Base-by-base conservation (phyloP, 2,113 vertebrate species). In the Vulpes ferrilata region DNA sequence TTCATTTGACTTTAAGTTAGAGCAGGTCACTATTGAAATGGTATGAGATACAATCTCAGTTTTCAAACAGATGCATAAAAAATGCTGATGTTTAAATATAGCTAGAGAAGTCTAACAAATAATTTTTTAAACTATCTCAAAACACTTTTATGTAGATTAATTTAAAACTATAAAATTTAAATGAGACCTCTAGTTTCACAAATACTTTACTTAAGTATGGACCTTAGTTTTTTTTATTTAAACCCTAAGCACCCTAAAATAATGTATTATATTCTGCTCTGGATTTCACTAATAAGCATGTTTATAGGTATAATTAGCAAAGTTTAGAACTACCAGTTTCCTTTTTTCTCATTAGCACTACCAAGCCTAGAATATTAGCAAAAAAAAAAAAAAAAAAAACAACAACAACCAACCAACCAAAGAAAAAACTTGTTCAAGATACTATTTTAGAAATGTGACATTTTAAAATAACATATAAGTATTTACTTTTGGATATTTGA, bases 111-210 rank as follows among this genome's bases (percentile, higher is more conserved):
- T 92, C 12, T 59, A 84, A 69, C 9, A 62, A 60, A 67, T 23
- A 74, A 62, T 65, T 87, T 53, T 82, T 20, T 91, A 91, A 91
- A 62, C 23, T n/a, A 51, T 25, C 15, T 67, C 55, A 92, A 62
- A 74, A 92, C 20, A 32, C 43, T 94, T 57, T 64, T 74, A 35
- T 74, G 20, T 80, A 57, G 7, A 79, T 85, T 80, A 92, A 86
- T 80, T 90, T 79, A 60, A 87, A 96, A 51, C 51, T 84, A 57
- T 64, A 84, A 78, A 80, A 90, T 92, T 78, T 82, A 62, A 53
- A 38, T 88, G 62, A 57, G 25, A 48, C 23, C 16, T 9, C 4
- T 35, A 73, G 30, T 90, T 92, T 67, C 48, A 80, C 11, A 74
- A 48, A 60, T 64, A 95, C 30, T 84, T 71, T 71, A 93, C 25